These are phyloP conservation scores for Perca schrenkii DNA, from an alignment of 2,113 vertebrate genomes.

Conservation along the genomic window DNA sequence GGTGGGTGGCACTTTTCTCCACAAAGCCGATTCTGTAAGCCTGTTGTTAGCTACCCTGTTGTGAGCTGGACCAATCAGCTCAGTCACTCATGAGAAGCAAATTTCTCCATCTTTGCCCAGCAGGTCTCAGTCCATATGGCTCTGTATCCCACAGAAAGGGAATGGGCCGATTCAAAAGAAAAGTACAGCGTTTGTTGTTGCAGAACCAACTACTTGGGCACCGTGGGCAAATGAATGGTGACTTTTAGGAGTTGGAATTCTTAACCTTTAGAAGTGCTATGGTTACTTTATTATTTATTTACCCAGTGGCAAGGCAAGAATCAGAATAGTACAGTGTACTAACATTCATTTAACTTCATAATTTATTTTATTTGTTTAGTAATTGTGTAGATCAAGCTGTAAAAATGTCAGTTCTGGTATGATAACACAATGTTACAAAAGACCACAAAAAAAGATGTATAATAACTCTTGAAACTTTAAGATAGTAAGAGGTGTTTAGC, in stretches of 20 bases:
- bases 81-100: constrained; percentile 62
- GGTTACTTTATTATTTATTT: constrained; percentile 51
- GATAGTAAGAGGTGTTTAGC: constrained; percentile 2
- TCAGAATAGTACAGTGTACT: background rate
- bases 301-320: background rate
- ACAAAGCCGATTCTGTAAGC: constrained; percentile 41
- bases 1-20: constrained; percentile 33
- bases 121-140: constrained; percentile 59
- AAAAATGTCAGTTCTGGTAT: background rate
- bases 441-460: background rate
- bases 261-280: constrained; percentile 72
- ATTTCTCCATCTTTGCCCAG: constrained; percentile 71
- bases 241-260: constrained; percentile 62
- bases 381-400: background rate
- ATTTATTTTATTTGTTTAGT: constrained; percentile 3
- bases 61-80: constrained; percentile 61
- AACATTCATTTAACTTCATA: background rate
- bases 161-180: constrained; percentile 55
- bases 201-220: constrained; percentile 43
- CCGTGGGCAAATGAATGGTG: constrained; percentile 49
- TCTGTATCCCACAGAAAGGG: constrained; percentile 58
- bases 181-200: constrained; percentile 70
- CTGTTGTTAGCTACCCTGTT: constrained; percentile 45
- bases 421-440: background rate
- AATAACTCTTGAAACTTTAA: background rate